phyloP scores from a whole-genome alignment of 2,797 vertebrate genomes.

The Tenualosa ilisha region DNA sequence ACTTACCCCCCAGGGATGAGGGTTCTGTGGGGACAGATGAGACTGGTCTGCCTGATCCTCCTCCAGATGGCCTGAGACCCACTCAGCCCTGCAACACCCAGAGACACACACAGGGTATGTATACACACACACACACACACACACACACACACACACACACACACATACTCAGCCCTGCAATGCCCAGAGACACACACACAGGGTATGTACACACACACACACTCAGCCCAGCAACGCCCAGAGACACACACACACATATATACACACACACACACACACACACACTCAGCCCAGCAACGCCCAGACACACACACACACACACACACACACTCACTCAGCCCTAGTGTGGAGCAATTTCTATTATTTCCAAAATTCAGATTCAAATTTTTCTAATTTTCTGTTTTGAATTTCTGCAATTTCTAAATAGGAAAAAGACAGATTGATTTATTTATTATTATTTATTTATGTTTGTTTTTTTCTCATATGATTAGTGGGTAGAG shows the following conservation, averaged over 20 bases:
- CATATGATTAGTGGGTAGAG: no score
- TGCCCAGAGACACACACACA: background rate
- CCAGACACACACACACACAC: background rate
- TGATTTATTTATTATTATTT: no score
- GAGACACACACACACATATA: background rate
- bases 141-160: background rate
- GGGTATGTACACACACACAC: background rate
- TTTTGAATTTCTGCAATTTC: no score
- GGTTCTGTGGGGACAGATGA: background rate
- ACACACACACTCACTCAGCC: background rate
- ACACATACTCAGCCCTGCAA: background rate
- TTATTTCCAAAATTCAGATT: no score
- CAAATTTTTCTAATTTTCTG: no score
- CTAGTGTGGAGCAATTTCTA: no score
- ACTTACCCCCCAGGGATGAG: conserved; percentile 1
- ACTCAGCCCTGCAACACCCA: background rate
- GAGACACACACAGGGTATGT: background rate
- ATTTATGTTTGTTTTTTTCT: no score
- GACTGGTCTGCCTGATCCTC: background rate
- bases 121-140: background rate
- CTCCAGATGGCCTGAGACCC: background rate
- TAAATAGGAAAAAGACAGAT: no score
- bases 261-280: conserved; percentile 3
- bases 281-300: background rate
- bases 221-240: background rate